These are phyloP conservation scores for Saguinus imperator DNA, from an alignment of 2,113 vertebrate genomes.

Conservation along the genomic window DNA sequence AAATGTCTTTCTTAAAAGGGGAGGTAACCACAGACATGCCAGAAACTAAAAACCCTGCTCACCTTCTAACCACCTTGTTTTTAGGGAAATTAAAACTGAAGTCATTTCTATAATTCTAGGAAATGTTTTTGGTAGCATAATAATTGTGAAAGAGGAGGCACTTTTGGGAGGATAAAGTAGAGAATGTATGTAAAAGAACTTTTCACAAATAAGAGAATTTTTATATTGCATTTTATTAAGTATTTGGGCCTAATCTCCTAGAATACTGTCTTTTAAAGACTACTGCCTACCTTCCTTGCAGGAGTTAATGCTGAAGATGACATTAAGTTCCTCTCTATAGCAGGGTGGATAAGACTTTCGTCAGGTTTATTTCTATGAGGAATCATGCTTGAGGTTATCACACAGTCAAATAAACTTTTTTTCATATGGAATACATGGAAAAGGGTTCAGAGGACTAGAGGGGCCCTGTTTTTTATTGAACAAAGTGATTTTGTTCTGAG, in stretches of 20 bases:
- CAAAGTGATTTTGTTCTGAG: slow-evolving; percentile 79
- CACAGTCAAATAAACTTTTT: slow-evolving; percentile 75
- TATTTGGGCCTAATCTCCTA: neutral
- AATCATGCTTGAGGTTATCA: slow-evolving; percentile 76
- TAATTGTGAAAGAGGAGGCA: neutral
- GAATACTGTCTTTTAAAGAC: neutral
- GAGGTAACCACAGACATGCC: neutral
- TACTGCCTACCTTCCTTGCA: neutral
- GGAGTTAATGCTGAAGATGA: slow-evolving; percentile 34
- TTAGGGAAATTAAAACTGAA: neutral
- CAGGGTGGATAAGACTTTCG: neutral
- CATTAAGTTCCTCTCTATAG: neutral
- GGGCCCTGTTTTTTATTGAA: slow-evolving; percentile 74
- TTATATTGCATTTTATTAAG: neutral
- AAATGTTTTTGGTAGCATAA: neutral
- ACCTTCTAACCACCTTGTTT: neutral
- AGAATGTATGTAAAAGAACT: neutral
- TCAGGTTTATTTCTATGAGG: slow-evolving; percentile 72
- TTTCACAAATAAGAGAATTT: neutral
- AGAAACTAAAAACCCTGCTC: neutral
- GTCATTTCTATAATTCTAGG: neutral
- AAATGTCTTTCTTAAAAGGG: neutral
- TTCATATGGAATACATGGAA: slow-evolving; percentile 59
- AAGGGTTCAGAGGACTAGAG: slow-evolving; percentile 61
- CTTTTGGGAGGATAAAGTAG: neutral